phyloP scores from a whole-genome alignment of 2,797 vertebrate species.

The Enteromius treurensis region DNA sequence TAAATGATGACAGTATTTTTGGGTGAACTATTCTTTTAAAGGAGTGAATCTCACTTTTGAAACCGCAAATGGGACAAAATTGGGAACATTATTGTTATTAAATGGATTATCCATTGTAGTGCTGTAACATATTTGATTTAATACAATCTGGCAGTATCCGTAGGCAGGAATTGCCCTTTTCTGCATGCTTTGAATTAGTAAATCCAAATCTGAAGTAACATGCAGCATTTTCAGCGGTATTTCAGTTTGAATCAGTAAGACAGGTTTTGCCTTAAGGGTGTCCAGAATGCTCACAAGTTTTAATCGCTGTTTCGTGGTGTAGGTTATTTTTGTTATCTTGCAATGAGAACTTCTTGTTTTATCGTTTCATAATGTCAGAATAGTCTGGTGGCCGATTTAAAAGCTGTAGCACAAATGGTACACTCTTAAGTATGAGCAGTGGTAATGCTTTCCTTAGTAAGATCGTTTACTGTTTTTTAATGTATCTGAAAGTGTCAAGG shows the following conservation, averaged over 20 bases:
- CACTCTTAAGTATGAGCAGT: background rate
- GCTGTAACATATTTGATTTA: conserved; percentile 34
- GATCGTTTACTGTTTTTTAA: background rate
- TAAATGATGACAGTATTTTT: no score
- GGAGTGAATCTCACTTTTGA: background rate
- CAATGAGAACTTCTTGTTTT: background rate
- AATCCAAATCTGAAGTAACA: conserved; percentile 46
- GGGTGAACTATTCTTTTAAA: background rate
- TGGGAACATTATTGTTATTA: conserved; percentile 25
- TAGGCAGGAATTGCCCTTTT: conserved; percentile 46
- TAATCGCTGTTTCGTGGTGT: conserved; percentile 37
- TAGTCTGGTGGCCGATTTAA: background rate
- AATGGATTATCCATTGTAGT: conserved; percentile 29
- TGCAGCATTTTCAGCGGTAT: conserved; percentile 37
- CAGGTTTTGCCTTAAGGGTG: conserved; percentile 28
- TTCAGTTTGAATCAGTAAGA: conserved; percentile 50
- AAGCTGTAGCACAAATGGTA: background rate
- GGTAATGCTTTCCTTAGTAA: background rate
- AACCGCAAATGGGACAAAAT: background rate
- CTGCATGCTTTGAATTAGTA: conserved; percentile 29
- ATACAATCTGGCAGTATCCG: conserved; percentile 29
- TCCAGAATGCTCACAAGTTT: conserved; percentile 1
- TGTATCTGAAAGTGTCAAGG: background rate
- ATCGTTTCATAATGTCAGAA: background rate
- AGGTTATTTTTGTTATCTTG: conserved; percentile 1